Evolutionary conservation across 2,113 vertebrate genomes (phyloP), one percentile per base, ranked within the genome.

Genomic region (Ammodramus savannarum): DNA sequence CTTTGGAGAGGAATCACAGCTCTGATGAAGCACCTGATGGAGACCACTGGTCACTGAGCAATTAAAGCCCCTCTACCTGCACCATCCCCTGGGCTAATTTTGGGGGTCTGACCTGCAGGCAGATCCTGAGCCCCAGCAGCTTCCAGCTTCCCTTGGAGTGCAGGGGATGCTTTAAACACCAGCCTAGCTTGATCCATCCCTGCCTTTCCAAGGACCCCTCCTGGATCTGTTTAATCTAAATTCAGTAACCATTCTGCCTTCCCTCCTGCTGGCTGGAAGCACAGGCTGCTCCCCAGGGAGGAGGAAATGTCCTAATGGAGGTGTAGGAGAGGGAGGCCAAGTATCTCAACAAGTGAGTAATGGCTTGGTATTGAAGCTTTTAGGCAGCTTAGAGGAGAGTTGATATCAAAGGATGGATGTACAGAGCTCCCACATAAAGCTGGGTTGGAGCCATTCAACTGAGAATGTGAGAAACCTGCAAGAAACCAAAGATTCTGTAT

Each of bases 161-260:
- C 4, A 43, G 57, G 39, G 34, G 31, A 21, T 76, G 66, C 78
- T 75, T 80, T 49, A 22, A 78, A 44, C 44, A 21, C 17, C 55
- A 79, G 48, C 27, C 48, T 63, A 75, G 27, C 62, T 71, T 27
- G 41, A 81, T 58, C 88, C 76, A 86, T 34, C 6, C 1, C 8
- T 36, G 43, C 29, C 61, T 55, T 67, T 9, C 63, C 36, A 52
- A 6, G 22, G 80, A 20, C 41, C 48, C 20, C 76, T 84, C 55
- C 69, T 54, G 44, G 13, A 11, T 3, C 15, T 1, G 3, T 36
- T 52, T 38, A 11, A 73, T 18, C 27, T 6, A 0, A 21, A 0
- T 22, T 36, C 16, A 1, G 7, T 5, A 13, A 69, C 4, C 14
- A 20, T 21, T 26, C 34, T 59, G n/a, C 62, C 71, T 59, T 18